Base-by-base conservation (phyloP, 1,140 invertebrate species). In the Aphis craccivora region DNA sequence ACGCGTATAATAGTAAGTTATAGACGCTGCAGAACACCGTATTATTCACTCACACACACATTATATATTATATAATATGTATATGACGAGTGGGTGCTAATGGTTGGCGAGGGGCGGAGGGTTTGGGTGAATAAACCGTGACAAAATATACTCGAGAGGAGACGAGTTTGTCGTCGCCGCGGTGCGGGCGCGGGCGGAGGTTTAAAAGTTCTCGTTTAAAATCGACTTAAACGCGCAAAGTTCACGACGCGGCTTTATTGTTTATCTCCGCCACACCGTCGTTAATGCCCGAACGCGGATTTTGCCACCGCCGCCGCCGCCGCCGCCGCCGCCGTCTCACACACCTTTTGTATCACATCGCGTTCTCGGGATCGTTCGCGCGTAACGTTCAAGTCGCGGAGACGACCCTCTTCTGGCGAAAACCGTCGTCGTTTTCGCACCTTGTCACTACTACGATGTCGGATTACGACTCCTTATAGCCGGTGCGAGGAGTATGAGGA, bases 161-260 rank as follows among this genome's bases (percentile, higher is more conserved):
- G 67, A 92, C 67, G 48, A 51, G 40, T 37, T 81, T 45, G 90
- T 81, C 90, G 90, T 45, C 83, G 83, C 18, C 84, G 84, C 43
- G 86, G 45, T 20, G 25, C 40, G 55, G 90, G 90, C 37, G 81
- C 76, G 35, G 83, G 35, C 40, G 90, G 37, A 76, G 90, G 60
- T 84, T 86, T 86, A 93, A 93, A 93, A 93, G 91, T 93, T 93
- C 91, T 51, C 91, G 91, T 93, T 93, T 84, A 93, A 93, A 93
- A 93, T 93, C 91, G 91, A 93, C 91, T 93, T 93, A 84, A 93
- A 84, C 91, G 81, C 81, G 81, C 91, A 93, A 93, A 93, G 91
- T 93, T 93, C 91, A 53, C 91, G 76, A 51, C 91, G n/a, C 81
- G 91, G 91, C 91, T 93, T 93, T 93, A 93, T 93, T 93, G 91